These are phyloP conservation scores for Sylvietta virens DNA, from an alignment of 2,113 vertebrate species.

Conservation along the genomic window DNA sequence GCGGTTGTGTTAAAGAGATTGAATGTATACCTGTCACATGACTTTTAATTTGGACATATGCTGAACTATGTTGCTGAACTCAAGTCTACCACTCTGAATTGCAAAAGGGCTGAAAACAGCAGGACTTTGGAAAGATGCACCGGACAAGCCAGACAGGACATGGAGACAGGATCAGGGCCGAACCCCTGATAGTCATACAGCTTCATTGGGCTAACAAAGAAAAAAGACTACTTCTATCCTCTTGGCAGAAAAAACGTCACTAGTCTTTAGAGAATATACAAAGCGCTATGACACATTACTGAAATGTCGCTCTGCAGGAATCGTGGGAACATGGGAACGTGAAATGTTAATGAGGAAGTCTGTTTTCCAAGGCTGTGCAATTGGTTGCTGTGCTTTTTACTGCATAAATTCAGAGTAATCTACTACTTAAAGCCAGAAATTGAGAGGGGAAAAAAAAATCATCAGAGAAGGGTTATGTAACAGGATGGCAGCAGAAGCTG, in stretches of 20 bases:
- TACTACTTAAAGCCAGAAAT: neutral
- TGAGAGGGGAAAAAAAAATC: accelerated
- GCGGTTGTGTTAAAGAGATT: neutral
- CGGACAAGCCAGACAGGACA: neutral
- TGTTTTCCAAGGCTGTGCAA: neutral
- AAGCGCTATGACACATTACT: neutral
- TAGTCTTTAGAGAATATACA: neutral
- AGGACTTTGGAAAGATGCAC: neutral
- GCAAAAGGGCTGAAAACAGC: neutral
- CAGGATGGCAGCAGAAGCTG: neutral
- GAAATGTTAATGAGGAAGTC: neutral
- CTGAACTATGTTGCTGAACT: neutral
- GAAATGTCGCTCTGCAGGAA: neutral
- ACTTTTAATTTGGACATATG: neutral
- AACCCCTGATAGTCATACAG: neutral
- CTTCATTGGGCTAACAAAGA: neutral
- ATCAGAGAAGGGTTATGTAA: neutral
- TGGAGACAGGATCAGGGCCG: neutral
- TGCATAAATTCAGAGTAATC: neutral
- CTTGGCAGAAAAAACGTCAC: neutral
- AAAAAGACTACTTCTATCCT: neutral
- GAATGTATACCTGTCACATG: neutral
- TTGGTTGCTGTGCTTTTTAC: slow-evolving; percentile 7
- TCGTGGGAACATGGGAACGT: neutral
- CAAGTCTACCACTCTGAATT: neutral